Evolutionary conservation across 92 coral and sea anemone genomes (phyloP).

Genomic region (Porites divaricata): DNA sequence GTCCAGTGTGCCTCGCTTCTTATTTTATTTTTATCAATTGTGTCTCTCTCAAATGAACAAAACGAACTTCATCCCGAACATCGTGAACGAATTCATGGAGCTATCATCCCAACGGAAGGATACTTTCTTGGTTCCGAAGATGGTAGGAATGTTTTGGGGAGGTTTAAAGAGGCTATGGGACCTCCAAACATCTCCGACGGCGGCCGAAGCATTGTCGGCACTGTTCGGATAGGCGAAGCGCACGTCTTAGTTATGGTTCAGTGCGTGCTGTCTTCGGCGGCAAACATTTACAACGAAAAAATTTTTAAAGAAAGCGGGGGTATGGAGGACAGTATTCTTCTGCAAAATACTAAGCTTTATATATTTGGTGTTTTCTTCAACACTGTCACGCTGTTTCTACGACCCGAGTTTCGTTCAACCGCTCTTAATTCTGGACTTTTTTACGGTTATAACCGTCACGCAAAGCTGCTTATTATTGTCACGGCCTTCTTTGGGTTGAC

Average conservation of each 20-base stretch:
- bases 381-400: slow-evolving; percentile 47
- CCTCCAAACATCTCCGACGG: slow-evolving; percentile 30
- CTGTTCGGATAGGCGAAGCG: slow-evolving; percentile 58
- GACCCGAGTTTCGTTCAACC: slow-evolving; percentile 64
- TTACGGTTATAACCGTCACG: slow-evolving; percentile 70
- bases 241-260: slow-evolving; percentile 67
- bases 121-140: background rate
- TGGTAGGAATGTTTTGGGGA: slow-evolving; percentile 10
- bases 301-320: slow-evolving; percentile 79
- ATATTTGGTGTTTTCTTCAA: slow-evolving; percentile 76
- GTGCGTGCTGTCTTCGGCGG: slow-evolving; percentile 70
- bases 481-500: slow-evolving; percentile 73
- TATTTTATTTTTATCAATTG: slow-evolving; percentile 73
- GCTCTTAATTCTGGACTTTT: slow-evolving; percentile 63
- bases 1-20: slow-evolving; percentile 78
- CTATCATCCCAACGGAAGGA: slow-evolving; percentile 4
- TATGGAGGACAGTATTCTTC: slow-evolving; percentile 72
- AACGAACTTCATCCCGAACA: slow-evolving; percentile 47
- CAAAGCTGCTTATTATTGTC: slow-evolving; percentile 61
- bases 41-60: slow-evolving; percentile 61
- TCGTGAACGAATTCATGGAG: slow-evolving; percentile 55
- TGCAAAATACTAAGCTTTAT: slow-evolving; percentile 74
- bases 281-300: slow-evolving; percentile 82
- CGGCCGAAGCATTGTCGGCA: slow-evolving; percentile 13
- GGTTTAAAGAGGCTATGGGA: slow-evolving; percentile 21